Conservation (phyloP, 1,140 invertebrate genomes). For the Colletes latitarsis region DNA sequence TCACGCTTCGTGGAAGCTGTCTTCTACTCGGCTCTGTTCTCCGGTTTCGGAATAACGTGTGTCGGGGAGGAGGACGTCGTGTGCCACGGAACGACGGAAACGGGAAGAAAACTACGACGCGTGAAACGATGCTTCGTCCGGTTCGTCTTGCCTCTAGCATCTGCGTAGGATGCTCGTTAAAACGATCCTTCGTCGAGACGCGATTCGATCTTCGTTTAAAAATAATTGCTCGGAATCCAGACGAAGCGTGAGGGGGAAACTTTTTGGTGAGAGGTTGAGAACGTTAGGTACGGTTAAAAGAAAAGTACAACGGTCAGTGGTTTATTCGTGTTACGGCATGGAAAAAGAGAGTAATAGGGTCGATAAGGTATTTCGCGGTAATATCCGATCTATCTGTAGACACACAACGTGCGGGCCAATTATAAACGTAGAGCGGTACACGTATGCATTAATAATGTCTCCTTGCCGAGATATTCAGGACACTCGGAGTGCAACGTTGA, state of each 20-base stretch:
- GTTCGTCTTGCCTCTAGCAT: background rate
- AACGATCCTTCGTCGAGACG: background rate
- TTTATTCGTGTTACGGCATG: slow-evolving; percentile 16
- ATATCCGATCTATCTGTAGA: slow-evolving; percentile 69
- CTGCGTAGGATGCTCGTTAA: background rate
- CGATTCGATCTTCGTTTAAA: background rate
- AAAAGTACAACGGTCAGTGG: slow-evolving; percentile 5
- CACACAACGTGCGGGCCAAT: slow-evolving; percentile 78
- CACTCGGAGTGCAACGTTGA: slow-evolving; percentile 69
- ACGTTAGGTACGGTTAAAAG: slow-evolving; percentile 5
- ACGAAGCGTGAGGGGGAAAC: background rate
- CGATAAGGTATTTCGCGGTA: slow-evolving; percentile 34
- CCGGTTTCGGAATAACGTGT: slow-evolving; percentile 31
- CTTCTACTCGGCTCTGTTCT: slow-evolving; percentile 32
- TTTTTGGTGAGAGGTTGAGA: background rate
- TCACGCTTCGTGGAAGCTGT: background rate
- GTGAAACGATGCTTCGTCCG: background rate
- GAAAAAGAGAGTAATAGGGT: slow-evolving; percentile 23
- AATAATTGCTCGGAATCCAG: background rate
- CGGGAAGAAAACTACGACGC: background rate
- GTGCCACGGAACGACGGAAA: slow-evolving; percentile 10
- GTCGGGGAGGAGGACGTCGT: background rate
- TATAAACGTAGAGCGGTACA: slow-evolving; percentile 72
- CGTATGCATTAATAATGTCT: slow-evolving; percentile 77
- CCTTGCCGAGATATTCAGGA: slow-evolving; percentile 77